These are phyloP conservation scores for Synanthedon myopaeformis DNA, from an alignment of 2,888 invertebrate genomes.

Conservation along the genomic window DNA sequence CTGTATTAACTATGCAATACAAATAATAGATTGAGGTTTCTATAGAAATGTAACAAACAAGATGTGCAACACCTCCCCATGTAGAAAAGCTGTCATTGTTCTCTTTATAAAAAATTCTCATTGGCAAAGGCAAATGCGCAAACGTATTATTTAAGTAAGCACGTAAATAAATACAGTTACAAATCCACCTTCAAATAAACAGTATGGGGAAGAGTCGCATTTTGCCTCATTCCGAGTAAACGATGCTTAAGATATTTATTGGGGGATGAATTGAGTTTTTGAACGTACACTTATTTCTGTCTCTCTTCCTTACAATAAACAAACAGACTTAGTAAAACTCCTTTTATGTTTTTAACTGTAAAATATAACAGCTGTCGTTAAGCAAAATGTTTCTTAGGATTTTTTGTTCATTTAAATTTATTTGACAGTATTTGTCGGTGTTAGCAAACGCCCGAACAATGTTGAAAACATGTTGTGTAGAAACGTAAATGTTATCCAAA, in stretches of 20 bases:
- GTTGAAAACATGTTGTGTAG: too few species aligned
- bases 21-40: too few species aligned
- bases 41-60: too few species aligned
- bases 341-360: background rate
- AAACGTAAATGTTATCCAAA: too few species aligned
- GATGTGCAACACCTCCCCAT: too few species aligned
- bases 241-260: constrained; percentile 69
- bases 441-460: too few species aligned
- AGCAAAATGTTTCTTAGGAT: too few species aligned
- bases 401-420: too few species aligned
- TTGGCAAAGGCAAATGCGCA: background rate
- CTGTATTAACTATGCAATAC: too few species aligned
- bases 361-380: too few species aligned
- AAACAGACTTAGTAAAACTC: background rate
- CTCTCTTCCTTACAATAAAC: constrained; percentile 21
- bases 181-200: constrained; percentile 69
- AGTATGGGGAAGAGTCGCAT: constrained; percentile 50
- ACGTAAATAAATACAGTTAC: constrained; percentile 58
- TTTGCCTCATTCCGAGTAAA: constrained; percentile 64
- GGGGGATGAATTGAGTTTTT: constrained; percentile 59
- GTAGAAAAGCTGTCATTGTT: too few species aligned
- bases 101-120: constrained; percentile 1
- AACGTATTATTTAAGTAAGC: constrained; percentile 1
- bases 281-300: constrained; percentile 41
- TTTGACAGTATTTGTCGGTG: too few species aligned